Evolutionary conservation across 1,140 invertebrate species (phyloP), one percentile per base, ranked within the genome.

Genomic region (Aethina tumida): DNA sequence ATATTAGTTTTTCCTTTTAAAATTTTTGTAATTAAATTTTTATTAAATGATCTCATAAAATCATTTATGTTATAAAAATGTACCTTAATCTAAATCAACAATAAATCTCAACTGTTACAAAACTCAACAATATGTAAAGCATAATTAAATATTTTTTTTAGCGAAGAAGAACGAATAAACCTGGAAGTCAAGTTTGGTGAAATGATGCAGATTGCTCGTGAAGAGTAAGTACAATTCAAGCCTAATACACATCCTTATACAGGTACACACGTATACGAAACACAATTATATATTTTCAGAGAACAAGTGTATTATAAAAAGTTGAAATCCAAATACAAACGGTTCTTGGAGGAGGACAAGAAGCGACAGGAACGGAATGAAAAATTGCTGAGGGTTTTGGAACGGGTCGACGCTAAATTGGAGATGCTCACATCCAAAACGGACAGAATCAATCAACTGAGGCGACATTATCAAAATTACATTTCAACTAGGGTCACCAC

Each of bases 341-440:
- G 67, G 17, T 75, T 75, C 55, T 52, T 77, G 31, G 73, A 75
- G 41, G 71, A 75, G 50, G 71, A 77, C 44, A 57, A 58, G 28
- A 53, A 59, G 10, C 63, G 73, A 33, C 71, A 74, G 38, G 68
- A 74, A 45, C 63, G 74, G 13, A 78, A 76, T 55, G 66, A 70
- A 38, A 65, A 67, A 48, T 61, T 78, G 27, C 59, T 74, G 10
- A 59, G 63, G 24, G 63, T 66, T 34, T 55, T 78, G 36, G 70
- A 75, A 45, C 64, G 63, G 21, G 67, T 77, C 16, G 73, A 75
- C 52, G 67, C 59, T 28, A 64, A 69, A 43, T 65, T 75, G 14
- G 58, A 64, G 5, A 56, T 65, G 29, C 66, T 77, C 53, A 65
- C 67, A 20, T 69, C 71, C 2, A 74, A 74, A 59, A 75, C 72